These are phyloP conservation scores for Aphelocoma coerulescens DNA, from an alignment of 2,113 vertebrate genomes.

Conservation along the genomic window DNA sequence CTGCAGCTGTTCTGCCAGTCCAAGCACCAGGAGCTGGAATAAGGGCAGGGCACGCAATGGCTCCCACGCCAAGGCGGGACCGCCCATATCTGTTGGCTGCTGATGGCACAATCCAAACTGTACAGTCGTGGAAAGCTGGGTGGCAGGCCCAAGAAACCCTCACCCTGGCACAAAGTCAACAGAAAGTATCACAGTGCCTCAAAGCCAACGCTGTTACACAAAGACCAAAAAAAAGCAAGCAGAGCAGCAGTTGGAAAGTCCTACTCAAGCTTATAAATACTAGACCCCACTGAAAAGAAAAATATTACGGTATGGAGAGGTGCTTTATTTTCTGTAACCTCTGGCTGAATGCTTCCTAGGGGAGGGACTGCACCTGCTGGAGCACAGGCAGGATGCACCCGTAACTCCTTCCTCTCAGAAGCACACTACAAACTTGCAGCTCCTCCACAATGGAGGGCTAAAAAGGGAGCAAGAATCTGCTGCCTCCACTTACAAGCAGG, in stretches of 20 bases:
- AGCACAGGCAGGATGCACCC: background rate
- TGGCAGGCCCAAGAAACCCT: background rate
- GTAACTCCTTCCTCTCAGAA: background rate
- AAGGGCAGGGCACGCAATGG: rapidly evolving
- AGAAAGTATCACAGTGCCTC: background rate
- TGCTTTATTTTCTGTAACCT: background rate
- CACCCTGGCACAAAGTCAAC: background rate
- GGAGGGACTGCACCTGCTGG: background rate
- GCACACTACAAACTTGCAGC: background rate
- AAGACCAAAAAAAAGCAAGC: background rate
- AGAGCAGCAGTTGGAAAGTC: background rate
- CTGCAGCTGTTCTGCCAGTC: background rate
- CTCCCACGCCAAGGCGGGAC: rapidly evolving
- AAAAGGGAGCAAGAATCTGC: background rate
- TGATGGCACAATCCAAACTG: background rate
- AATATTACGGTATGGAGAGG: background rate
- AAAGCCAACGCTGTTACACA: rapidly evolving
- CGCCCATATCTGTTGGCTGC: rapidly evolving
- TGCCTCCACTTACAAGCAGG: background rate
- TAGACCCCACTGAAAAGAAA: background rate
- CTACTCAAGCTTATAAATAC: background rate
- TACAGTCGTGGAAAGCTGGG: background rate
- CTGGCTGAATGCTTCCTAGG: background rate
- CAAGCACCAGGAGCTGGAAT: background rate
- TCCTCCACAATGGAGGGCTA: background rate